phyloP scores from a whole-genome alignment of 2,888 invertebrate genomes.

The Diabrotica balteata region DNA sequence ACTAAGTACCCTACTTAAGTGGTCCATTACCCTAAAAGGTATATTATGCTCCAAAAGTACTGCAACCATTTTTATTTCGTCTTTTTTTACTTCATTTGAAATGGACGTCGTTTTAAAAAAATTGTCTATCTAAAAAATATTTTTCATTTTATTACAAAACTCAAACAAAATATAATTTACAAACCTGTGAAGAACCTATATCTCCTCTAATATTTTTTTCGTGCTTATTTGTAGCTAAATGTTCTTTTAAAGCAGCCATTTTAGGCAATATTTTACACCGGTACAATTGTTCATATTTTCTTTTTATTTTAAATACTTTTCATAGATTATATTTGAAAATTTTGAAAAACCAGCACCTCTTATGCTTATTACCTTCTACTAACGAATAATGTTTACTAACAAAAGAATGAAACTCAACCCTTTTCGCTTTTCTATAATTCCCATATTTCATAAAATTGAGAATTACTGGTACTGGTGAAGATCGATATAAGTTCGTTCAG shows the following conservation, averaged over 20 bases:
- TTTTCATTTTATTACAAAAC: conserved; percentile 19
- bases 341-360: no score
- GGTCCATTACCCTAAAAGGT: conserved; percentile 33
- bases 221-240: conserved; percentile 8
- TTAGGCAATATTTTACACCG: no score
- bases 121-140: conserved; percentile 28
- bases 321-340: no score
- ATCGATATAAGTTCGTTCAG: no score
- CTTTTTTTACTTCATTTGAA: conserved; percentile 24
- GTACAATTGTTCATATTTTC: no score
- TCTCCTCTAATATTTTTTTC: conserved; percentile 16
- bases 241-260: conserved; percentile 27
- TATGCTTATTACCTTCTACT: no score
- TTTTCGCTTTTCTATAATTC: no score
- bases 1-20: conserved; percentile 29
- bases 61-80: conserved; percentile 30
- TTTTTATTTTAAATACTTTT: no score
- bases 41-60: conserved; percentile 30
- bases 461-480: no score
- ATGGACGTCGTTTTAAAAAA: conserved; percentile 20
- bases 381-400: no score
- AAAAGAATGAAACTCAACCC: no score
- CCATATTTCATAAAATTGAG: no score
- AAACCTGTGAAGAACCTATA: conserved; percentile 13
- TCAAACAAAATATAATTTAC: conserved; percentile 20